Evolutionary conservation across 2,888 invertebrate species (phyloP).

Genomic region (Imbricaverruca yamaguchii): DNA sequence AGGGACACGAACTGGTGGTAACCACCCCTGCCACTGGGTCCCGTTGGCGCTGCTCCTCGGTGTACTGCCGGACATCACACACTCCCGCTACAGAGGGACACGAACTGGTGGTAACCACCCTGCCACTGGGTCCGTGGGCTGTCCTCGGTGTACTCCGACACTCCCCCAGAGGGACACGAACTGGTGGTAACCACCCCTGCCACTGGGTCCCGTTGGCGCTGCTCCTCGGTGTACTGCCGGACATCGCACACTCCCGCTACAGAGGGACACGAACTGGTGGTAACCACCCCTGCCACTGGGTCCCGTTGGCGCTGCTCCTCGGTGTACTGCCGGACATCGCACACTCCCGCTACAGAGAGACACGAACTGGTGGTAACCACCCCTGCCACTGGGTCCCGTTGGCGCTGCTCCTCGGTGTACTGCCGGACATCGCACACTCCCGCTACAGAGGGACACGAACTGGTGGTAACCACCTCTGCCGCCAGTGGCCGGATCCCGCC

Average conservation of each 20-base stretch:
- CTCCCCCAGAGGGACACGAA: too few species aligned
- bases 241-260: too few species aligned
- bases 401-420: conserved; percentile 38
- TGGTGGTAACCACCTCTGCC: conserved; percentile 68
- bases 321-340: conserved; percentile 36
- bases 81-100: conserved; percentile 49
- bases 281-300: conserved; percentile 75
- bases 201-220: too few species aligned
- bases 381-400: conserved; percentile 65
- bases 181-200: too few species aligned
- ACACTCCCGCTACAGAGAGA: conserved; percentile 42
- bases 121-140: conserved; percentile 65
- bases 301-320: conserved; percentile 46
- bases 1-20: conserved; percentile 66
- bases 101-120: conserved; percentile 68
- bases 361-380: conserved; percentile 70
- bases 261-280: conserved; percentile 62
- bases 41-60: conserved; percentile 35
- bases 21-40: conserved; percentile 80
- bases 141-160: conserved; percentile 37
- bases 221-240: too few species aligned
- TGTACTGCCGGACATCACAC: conserved; percentile 36
- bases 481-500: conserved; percentile 67
- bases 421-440: conserved; percentile 28
- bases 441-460: conserved; percentile 56